A percentile compares a stretch with the other conserved stretches of the same genome.
Evolutionary conservation across 2,113 vertebrate species (phyloP).

Genomic region (Bos taurus): ARS-UCD2.0 NC_037336.1:31823501-31824000

Average conservation of each 20-base stretch:
- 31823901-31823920: neutral
- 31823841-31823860: neutral
- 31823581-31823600: neutral
- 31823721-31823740: neutral
- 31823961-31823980: neutral
- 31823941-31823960: neutral
- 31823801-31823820: neutral
- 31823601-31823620: neutral
- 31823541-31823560: neutral
- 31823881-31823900: neutral
- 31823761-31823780: neutral
- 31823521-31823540: neutral
- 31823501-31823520: neutral
- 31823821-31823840: neutral
- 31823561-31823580: neutral
- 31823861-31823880: neutral
- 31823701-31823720: neutral
- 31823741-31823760: neutral
- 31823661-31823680: neutral
- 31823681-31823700: neutral
- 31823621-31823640: neutral
- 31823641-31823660: neutral
- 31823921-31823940: neutral
- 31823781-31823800: neutral
- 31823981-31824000: fast-evolving